Evolutionary conservation across 2,113 vertebrate species (phyloP), one percentile per base, ranked within the genome.

Genomic region (Plotosus lineatus): DNA sequence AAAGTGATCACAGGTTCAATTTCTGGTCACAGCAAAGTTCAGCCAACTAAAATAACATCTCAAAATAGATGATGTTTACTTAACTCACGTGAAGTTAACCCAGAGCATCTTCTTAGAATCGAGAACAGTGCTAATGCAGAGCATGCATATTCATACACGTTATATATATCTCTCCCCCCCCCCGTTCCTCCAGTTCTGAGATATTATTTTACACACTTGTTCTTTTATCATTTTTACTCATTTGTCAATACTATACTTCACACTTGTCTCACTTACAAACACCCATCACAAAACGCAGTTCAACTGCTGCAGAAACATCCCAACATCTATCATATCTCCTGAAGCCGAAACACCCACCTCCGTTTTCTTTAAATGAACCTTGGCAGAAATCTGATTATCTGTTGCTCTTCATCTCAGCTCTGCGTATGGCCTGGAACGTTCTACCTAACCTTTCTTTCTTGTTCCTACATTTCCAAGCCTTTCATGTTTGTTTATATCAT

Each of bases 361-460:
- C 26, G 17, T 51, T 73, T 69, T 73, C 17, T 33, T 48, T 36
- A 51, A 73, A 51, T 36, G 21, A 51, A 31, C 48, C 28, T 12
- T 36, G 69, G 42, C 46, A 36, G 17, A 73, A 33, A 51, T 51
- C 46, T 51, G 69, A 51, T 73, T 28, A 73, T 51, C 69, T 73
- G 46, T 21, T 33, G 14, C 28, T 31, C 11, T 42, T 69, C n/a
- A 69, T 7, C 28, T 11, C 6, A 28, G n/a, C 68, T 6, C 68
- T 48, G 31, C 19, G 48, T 33, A 73, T 51, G 23, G 9, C 28
- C 28, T 51, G 19, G 9, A 73, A 36, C 48, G 11, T 50, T 50
- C 46, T 15, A 72, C 1, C 33, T 11, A 50, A 21, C 26, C 46
- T 21, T 72, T 72, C 33, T 31, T 48, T 33, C 15, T 48, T 48